A percentile compares a stretch with the other conserved stretches of the same genome.
Evolutionary conservation across 2,113 vertebrate species (phyloP).

Genomic region (Sinocyclocheilus grahami): DNA sequence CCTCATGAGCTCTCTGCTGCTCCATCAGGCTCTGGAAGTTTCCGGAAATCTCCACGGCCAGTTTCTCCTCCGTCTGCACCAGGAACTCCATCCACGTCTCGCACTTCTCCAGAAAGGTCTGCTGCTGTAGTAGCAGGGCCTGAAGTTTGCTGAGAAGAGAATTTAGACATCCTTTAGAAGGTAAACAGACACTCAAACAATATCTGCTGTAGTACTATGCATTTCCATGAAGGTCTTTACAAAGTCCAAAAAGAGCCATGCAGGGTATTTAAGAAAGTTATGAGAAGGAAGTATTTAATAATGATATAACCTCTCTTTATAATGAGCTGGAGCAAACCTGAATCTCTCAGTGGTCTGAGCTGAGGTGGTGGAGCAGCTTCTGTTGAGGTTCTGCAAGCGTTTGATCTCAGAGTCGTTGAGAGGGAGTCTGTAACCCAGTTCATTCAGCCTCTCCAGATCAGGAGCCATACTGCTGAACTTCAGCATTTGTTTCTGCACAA

Average conservation of each 20-base stretch:
- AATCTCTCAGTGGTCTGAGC: conserved; percentile 93
- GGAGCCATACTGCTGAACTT: conserved; percentile 91
- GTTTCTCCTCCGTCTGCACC: conserved; percentile 91
- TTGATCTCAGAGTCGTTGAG: conserved; percentile 95
- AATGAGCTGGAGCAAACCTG: conserved; percentile 76
- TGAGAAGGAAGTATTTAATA: neutral
- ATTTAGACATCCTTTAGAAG: neutral
- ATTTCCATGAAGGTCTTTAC: neutral
- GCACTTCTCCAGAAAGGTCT: conserved; percentile 98
- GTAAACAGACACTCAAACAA: neutral
- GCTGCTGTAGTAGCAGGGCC: conserved; percentile 92
- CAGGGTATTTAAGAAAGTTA: neutral
- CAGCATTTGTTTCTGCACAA: conserved; percentile 86
- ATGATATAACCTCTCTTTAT: neutral
- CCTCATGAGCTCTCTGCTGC: conserved; percentile 95
- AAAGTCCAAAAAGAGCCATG: too few relatives aligned
- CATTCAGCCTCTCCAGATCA: conserved; percentile 91
- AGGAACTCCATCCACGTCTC: conserved; percentile 99
- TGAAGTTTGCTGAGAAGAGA: conserved; percentile 86
- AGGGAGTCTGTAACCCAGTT: conserved; percentile 91
- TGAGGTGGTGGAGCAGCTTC: conserved; percentile 86
- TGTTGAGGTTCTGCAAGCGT: conserved; percentile 91
- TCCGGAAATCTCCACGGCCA: conserved; percentile 93
- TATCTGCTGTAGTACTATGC: neutral
- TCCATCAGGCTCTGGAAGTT: conserved; percentile 91